These are phyloP conservation scores for Coryphaenoides rupestris DNA, from an alignment of 2,113 vertebrate genomes.

Conservation along the genomic window DNA sequence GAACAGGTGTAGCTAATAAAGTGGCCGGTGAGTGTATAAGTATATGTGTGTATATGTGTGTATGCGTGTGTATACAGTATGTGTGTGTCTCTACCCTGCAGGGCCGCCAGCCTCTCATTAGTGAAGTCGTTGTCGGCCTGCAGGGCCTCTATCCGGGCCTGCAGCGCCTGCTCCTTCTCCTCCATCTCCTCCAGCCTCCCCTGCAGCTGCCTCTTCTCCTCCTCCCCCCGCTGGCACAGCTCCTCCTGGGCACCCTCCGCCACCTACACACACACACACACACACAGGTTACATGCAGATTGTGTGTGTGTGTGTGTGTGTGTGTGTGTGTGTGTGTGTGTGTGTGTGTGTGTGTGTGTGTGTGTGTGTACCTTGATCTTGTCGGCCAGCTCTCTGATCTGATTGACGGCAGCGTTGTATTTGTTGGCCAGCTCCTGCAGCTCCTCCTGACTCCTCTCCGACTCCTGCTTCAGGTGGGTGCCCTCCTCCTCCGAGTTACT, in stretches of 20 bases:
- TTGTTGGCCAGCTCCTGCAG: constrained; percentile 93
- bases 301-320: too few species aligned
- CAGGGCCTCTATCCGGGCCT: constrained; percentile 95
- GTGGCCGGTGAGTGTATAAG: too few species aligned
- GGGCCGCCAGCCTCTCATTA: constrained; percentile 90
- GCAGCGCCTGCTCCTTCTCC: constrained; percentile 96
- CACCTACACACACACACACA: constrained; percentile 62
- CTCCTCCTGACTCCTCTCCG: constrained; percentile 93
- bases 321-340: background rate
- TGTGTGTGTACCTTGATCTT: constrained; percentile 84
- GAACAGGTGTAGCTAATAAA: too few species aligned
- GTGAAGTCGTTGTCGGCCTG: constrained; percentile 99
- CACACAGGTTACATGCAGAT: too few species aligned
- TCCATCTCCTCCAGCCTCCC: constrained; percentile 96
- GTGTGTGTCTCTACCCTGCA: constrained; percentile 80
- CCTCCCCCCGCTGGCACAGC: constrained; percentile 88
- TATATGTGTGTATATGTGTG: too few species aligned
- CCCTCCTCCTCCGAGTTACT: constrained; percentile 99
- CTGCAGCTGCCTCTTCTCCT: constrained; percentile 91
- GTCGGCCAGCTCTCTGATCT: constrained; percentile 96
- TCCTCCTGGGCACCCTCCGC: constrained; percentile 93
- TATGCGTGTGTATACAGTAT: too few species aligned
- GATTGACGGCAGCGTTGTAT: constrained; percentile 95
- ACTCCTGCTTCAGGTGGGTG: constrained; percentile 98
- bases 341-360: too few species aligned